Conservation (phyloP, 1,140 invertebrate genomes). For the Antheraea pernyi region DNA sequence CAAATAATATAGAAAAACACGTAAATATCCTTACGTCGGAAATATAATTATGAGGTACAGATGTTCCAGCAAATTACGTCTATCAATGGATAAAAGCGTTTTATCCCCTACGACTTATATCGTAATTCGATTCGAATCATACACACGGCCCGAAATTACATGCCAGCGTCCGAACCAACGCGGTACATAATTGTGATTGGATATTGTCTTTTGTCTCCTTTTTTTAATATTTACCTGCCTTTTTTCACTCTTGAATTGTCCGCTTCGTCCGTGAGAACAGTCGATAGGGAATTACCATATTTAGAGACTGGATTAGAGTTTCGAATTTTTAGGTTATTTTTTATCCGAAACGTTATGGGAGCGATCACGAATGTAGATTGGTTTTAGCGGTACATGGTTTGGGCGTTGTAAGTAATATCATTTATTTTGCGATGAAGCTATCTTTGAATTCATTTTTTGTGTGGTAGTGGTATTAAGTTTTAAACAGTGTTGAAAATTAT, state of each 20-base stretch:
- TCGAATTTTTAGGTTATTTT: constrained; percentile 52
- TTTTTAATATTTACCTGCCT: constrained; percentile 36
- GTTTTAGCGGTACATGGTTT: constrained; percentile 48
- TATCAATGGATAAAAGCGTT: constrained; percentile 24
- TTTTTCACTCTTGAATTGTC: constrained; percentile 53
- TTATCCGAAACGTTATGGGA: constrained; percentile 40
- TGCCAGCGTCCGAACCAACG: constrained; percentile 21
- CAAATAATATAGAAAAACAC: not conserved
- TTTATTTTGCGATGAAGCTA: not conserved
- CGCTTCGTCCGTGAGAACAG: constrained; percentile 64
- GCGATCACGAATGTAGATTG: constrained; percentile 45
- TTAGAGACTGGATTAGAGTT: constrained; percentile 65
- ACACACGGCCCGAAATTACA: constrained; percentile 42
- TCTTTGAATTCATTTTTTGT: not conserved
- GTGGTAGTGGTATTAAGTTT: too few species aligned
- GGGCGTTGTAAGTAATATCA: constrained; percentile 31
- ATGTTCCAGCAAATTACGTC: constrained; percentile 5
- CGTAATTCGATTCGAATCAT: constrained; percentile 18
- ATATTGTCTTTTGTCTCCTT: constrained; percentile 53
- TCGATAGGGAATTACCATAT: constrained; percentile 68
- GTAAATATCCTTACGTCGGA: not conserved
- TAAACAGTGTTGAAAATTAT: too few species aligned
- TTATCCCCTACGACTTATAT: constrained; percentile 15
- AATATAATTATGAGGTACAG: not conserved
- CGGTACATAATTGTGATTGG: constrained; percentile 62